Base-by-base conservation (phyloP, 1,140 invertebrate species). In the Sitophilus oryzae region DNA sequence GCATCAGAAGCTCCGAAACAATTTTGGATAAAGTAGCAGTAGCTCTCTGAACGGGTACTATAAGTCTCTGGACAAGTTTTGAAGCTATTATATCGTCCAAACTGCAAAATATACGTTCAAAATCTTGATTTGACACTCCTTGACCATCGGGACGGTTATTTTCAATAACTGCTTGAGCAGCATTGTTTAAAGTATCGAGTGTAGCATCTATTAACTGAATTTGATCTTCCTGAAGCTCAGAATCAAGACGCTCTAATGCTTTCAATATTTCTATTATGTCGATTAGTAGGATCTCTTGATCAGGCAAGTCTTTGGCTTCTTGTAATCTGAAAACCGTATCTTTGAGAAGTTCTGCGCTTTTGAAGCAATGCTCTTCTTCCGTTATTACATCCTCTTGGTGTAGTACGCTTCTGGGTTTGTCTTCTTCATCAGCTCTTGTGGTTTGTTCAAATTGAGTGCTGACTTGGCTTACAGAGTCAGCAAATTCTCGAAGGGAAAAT, bases 401-500 rank as follows among this genome's bases (percentile, higher is more conserved):
- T 25, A 52, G 22, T 8, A 35, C 34, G 15, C 2, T 10, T 15
- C 14, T 11, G 34, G 1, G n/a, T n/a, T 23, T 14, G 14, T 21
- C 34, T 15, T 4, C 14, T 2, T 42, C 15, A 1, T 18, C n/a
- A 20, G 9, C 15, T 19, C 30, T 23, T 44, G 40, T 41, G 0
- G 1, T 6, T 8, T 11, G 9, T 5, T 11, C 22, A 21, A 51
- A 51, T 42, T 57, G 25, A 4, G 11, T 20, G 30, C 15, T 43
- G 3, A 53, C 46, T 25, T 48, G 50, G 11, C 47, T 34, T 1
- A 61, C 49, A 10, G 60, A 42, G 16, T 51, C 52, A 3, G 47
- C 44, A 41, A 61, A 61, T 37, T 56, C 56, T 19, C 43, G 40
- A 16, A 61, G 11, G 15, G 56, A 37, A 23, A 36, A 58, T 3